Base-by-base conservation (phyloP, 1,140 invertebrate genomes). In the Apolygus lucorum region DNA sequence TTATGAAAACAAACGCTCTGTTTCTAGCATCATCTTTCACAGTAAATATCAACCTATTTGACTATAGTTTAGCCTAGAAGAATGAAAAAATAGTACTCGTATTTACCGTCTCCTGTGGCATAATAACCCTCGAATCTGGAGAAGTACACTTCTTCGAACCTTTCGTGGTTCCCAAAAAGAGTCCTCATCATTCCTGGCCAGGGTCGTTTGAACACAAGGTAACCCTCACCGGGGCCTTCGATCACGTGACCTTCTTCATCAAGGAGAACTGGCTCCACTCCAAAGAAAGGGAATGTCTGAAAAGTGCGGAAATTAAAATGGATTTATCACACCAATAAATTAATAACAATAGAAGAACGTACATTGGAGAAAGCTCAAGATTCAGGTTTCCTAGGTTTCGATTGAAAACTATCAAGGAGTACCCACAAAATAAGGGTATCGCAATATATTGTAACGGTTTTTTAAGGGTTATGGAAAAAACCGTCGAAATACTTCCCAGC, bases 131-230 rank as follows among this genome's bases (percentile, higher is more conserved):
- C 89, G 78, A 98, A 99, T 79, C 92, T 93, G 70, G 90, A 88
- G 81, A 99, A 99, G 77, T 99, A 99, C 0, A 93, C 95, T 27
- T 86, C 88, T 79, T 97, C 90, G 79, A 93, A 99, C 71, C 96
- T 87, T 73, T 92, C 86, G 76, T 98, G 95, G 81, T 97, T 90
- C 26, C 89, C 91, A 79, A 88, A 96, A 1, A 99, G 84, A 0
- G 93, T 93, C 68, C 96, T 83, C 93, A 98, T 98, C 80, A 99
- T 93, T 66, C 95, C 94, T 0, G 96, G 96, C 96, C 96, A 99
- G 11, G 96, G 92, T 76, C 88, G 85, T 29, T 89, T 84, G 77
- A 99, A 97, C 1, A 96, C 95, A 68, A 98, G 81, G 76, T 96
- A 97, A 8, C 96, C 95, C 79, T 98, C 95, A 26, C 91, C 92